Conservation (phyloP, 2,888 invertebrate species). For the Podotricha telesiphe region DNA sequence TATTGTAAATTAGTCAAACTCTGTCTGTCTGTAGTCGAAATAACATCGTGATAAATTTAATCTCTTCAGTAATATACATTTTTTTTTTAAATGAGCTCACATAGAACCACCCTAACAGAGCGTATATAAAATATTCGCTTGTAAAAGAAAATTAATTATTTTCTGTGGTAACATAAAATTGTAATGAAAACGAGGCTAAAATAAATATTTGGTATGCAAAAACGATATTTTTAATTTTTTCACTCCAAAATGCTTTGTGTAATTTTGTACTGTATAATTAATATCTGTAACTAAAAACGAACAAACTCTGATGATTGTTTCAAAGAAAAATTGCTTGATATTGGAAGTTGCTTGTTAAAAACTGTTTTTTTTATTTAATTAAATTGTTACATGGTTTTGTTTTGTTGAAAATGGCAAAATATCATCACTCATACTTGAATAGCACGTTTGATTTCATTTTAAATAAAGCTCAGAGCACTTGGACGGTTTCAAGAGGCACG, state of each 20-base stretch:
- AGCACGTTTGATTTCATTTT: too few species aligned
- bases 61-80: too few species aligned
- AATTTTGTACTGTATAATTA: slow-evolving; percentile 15
- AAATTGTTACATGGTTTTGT: neutral
- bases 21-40: too few species aligned
- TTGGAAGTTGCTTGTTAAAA: neutral
- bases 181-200: slow-evolving; percentile 12
- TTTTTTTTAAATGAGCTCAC: too few species aligned
- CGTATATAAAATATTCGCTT: neutral
- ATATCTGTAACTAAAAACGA: neutral
- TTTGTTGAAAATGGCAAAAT: neutral
- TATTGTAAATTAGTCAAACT: too few species aligned
- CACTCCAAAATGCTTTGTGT: slow-evolving; percentile 17
- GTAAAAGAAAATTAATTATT: neutral
- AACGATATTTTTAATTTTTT: slow-evolving; percentile 21
- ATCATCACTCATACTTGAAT: too few species aligned
- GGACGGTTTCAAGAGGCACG: too few species aligned
- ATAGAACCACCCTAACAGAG: too few species aligned
- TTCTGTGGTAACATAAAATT: neutral
- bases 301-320: neutral
- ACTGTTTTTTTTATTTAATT: neutral
- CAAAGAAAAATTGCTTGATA: neutral
- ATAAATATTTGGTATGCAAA: slow-evolving; percentile 27
- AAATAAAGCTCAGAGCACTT: too few species aligned
- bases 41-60: too few species aligned